Conservation (phyloP, 2,888 invertebrate species). For the Linnaemya vulpina region DNA sequence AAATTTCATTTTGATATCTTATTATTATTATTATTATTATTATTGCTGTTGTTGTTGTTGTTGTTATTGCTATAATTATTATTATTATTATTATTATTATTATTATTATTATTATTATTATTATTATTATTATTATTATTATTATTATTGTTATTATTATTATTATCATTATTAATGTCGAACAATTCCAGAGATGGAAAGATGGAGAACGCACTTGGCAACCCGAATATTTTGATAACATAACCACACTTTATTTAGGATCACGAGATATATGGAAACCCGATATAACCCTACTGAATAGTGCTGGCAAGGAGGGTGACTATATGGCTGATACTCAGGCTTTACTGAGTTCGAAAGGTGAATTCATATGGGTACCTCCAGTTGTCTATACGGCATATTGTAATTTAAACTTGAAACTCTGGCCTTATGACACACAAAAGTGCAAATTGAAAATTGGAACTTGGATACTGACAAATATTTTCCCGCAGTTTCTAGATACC, state of each 20-base stretch:
- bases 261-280: slow-evolving; percentile 91
- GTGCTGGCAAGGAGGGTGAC: slow-evolving; percentile 85
- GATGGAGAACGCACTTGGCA: slow-evolving; percentile 91
- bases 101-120: too few species aligned
- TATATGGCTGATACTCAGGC: slow-evolving; percentile 79
- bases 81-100: too few species aligned
- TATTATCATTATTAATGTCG: not conserved
- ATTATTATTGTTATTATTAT: too few species aligned
- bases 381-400: slow-evolving; percentile 87
- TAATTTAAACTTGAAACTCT: slow-evolving; percentile 86
- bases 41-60: too few species aligned
- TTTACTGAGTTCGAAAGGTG: slow-evolving; percentile 84
- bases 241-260: slow-evolving; percentile 85
- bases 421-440: slow-evolving; percentile 90
- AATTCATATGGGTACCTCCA: slow-evolving; percentile 87
- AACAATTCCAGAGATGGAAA: slow-evolving; percentile 86
- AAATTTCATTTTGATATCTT: too few species aligned
- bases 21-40: too few species aligned
- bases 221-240: slow-evolving; percentile 86
- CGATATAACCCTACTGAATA: slow-evolving; percentile 88
- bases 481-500: slow-evolving; percentile 79
- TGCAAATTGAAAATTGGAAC: slow-evolving; percentile 89
- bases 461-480: slow-evolving; percentile 88
- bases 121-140: too few species aligned
- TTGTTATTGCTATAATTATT: too few species aligned